phyloP scores from a whole-genome alignment of 2,888 invertebrate genomes.

The Hoplodrina ambigua region DNA sequence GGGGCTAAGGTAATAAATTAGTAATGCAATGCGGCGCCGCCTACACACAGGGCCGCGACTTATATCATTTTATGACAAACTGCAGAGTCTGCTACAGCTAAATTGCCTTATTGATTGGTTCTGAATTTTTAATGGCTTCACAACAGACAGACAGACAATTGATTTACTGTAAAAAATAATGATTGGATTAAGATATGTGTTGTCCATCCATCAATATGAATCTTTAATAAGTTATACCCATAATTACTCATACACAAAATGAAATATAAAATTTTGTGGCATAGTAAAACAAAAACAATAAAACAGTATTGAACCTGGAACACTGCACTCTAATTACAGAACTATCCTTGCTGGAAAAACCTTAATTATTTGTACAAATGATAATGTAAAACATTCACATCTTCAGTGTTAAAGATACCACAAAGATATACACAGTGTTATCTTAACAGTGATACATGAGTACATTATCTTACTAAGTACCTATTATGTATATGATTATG shows the following conservation, averaged over 20 bases:
- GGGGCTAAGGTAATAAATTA: constrained; percentile 77
- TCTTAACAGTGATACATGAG: constrained; percentile 15
- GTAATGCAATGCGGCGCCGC: constrained; percentile 33
- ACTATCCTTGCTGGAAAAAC: constrained; percentile 1
- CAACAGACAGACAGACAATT: neutral
- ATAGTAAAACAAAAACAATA: neutral
- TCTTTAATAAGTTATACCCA: neutral
- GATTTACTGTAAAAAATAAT: neutral
- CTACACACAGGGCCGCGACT: constrained; percentile 48
- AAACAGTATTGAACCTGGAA: constrained; percentile 14
- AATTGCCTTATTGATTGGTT: constrained; percentile 25
- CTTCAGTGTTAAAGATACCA: constrained; percentile 15
- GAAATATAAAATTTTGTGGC: no score
- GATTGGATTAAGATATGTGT: neutral
- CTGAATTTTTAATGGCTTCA: neutral
- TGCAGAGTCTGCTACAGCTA: constrained; percentile 1
- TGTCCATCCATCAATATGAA: neutral
- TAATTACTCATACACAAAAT: neutral
- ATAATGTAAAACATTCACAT: constrained; percentile 8
- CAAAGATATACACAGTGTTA: constrained; percentile 6
- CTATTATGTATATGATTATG: neutral
- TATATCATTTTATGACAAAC: constrained; percentile 26
- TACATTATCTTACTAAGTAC: neutral
- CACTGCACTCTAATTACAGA: constrained; percentile 10
- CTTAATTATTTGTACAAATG: neutral